Percentiles rank a stretch among this genome's conserved stretches.
phyloP scores from a whole-genome alignment of 37 sponge, comb jelly and placozoan genomes.

The Axinella damicornis region DNA sequence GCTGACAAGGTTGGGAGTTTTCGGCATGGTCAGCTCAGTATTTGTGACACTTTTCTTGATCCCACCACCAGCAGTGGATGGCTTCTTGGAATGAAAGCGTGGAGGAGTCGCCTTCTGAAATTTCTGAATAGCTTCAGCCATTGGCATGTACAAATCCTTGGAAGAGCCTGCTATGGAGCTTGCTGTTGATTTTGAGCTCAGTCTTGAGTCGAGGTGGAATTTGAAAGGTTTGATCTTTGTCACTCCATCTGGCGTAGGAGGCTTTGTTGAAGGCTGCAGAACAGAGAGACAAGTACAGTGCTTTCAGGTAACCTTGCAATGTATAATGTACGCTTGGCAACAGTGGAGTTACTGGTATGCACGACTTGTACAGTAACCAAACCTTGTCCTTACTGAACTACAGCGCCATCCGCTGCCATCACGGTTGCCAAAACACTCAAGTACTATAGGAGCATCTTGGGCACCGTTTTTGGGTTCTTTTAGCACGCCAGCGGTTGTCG shows the following conservation, averaged over 20 bases:
- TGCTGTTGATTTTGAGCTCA: conserved; percentile 19
- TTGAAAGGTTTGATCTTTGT: conserved; percentile 74
- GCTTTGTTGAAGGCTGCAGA: background rate
- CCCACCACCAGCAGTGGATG: background rate
- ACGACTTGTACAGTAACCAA: too few relatives aligned
- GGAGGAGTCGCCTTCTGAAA: conserved; percentile 70
- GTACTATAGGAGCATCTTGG: too few relatives aligned
- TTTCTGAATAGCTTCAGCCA: conserved; percentile 62
- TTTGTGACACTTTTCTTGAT: background rate
- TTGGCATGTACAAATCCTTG: conserved; percentile 6
- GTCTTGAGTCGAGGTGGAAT: conserved; percentile 29
- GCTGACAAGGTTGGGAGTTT: conserved; percentile 68
- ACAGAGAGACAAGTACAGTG: background rate
- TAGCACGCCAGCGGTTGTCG: too few relatives aligned
- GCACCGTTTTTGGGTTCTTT: too few relatives aligned
- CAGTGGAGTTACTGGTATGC: too few relatives aligned
- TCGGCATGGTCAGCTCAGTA: conserved; percentile 43
- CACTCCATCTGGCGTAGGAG: conserved; percentile 19
- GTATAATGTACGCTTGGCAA: too few relatives aligned
- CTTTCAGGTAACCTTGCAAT: too few relatives aligned
- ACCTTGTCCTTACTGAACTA: background rate
- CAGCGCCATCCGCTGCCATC: too few relatives aligned
- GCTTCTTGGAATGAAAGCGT: conserved; percentile 39
- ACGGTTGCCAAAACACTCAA: too few relatives aligned
- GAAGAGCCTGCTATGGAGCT: background rate